Conservation (phyloP, 2,888 invertebrate species). For the Rhodophaea formosa region DNA sequence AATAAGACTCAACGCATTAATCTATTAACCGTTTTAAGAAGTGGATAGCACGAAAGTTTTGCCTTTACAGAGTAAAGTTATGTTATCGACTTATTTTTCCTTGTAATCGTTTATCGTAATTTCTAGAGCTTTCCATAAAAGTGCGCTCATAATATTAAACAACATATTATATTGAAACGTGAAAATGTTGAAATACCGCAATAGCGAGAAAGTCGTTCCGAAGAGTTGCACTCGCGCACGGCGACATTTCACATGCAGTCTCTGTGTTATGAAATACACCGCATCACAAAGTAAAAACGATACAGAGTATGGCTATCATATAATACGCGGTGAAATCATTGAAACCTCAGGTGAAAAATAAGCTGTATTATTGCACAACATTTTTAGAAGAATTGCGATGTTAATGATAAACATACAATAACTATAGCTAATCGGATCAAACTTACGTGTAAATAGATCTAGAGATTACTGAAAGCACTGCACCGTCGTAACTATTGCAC, state of each 20-base stretch:
- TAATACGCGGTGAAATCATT: neutral
- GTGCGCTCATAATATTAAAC: neutral
- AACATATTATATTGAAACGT: neutral
- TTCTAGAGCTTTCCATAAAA: neutral
- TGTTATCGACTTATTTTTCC: neutral
- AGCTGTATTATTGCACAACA: too few species aligned
- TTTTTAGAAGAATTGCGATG: too few species aligned
- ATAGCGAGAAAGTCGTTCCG: conserved; percentile 7
- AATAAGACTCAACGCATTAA: too few species aligned
- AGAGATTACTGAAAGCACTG: too few species aligned
- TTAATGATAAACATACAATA: too few species aligned
- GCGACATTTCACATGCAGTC: neutral
- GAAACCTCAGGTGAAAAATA: too few species aligned
- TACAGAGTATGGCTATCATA: neutral
- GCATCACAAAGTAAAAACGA: neutral
- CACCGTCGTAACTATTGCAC: too few species aligned
- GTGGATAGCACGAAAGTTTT: too few species aligned
- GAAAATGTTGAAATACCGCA: conserved; percentile 2
- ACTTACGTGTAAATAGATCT: too few species aligned
- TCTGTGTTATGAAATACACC: conserved; percentile 3
- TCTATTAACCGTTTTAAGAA: too few species aligned
- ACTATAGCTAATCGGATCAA: too few species aligned
- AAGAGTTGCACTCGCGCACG: neutral
- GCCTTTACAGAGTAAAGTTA: too few species aligned
- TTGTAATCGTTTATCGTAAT: neutral